A percentile compares a stretch with the other conserved stretches of the same genome.
phyloP scores from a whole-genome alignment of 2,888 invertebrate genomes.

The Andricus quercusramuli region DNA sequence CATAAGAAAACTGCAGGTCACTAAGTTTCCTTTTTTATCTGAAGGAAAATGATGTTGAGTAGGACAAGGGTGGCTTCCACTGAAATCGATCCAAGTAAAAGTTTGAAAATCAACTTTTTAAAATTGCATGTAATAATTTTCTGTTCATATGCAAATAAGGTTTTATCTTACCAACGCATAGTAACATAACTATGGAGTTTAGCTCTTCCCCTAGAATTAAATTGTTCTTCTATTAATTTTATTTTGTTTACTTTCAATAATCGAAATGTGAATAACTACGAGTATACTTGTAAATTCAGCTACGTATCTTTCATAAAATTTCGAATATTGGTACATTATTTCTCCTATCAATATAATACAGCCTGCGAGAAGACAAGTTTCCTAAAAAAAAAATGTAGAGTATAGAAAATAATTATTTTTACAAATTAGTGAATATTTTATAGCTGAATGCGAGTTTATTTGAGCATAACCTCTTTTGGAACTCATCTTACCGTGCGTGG shows the following conservation, averaged over 20 bases:
- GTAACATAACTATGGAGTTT: background rate
- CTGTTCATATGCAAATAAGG: background rate
- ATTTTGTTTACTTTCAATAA: background rate
- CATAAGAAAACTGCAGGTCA: background rate
- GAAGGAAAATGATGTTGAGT: background rate
- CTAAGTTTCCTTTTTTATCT: too few species aligned
- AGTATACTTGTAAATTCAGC: background rate
- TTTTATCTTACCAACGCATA: background rate
- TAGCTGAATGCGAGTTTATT: background rate
- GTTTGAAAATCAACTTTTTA: too few species aligned
- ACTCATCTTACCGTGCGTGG: background rate
- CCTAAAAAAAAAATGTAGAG: background rate
- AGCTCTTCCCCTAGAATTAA: background rate
- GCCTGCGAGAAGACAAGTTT: background rate
- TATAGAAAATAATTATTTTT: background rate
- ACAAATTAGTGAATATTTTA: too few species aligned
- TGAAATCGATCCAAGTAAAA: too few species aligned
- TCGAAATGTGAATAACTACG: background rate
- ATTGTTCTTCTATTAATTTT: background rate
- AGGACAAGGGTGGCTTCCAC: background rate
- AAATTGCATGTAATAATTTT: background rate
- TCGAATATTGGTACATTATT: too few species aligned
- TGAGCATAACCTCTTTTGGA: background rate
- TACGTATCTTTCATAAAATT: rapidly evolving
- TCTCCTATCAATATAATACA: background rate